Evolutionary conservation across 1,140 invertebrate genomes (phyloP).

Genomic region (Drosophila rhopaloa): DNA sequence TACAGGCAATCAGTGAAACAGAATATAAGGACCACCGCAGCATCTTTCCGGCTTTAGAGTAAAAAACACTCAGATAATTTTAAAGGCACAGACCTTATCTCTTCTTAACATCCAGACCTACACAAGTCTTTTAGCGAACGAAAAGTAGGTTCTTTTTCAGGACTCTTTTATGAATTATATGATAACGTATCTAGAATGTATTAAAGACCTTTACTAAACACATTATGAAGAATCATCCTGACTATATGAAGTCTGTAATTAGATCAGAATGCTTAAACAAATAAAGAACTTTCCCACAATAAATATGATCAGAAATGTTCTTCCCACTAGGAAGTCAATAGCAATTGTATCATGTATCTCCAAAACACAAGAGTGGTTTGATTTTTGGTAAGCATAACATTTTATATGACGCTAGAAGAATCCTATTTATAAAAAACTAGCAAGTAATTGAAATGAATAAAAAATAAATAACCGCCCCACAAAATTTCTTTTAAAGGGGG

Average conservation of each 20-base stretch:
- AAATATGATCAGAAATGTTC: conserved; percentile 13
- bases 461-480: conserved; percentile 26
- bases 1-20: conserved; percentile 64
- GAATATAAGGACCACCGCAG: conserved; percentile 62
- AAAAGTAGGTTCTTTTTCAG: conserved; percentile 18
- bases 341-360: conserved; percentile 12
- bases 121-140: conserved; percentile 2
- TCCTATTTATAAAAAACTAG: conserved; percentile 35
- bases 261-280: conserved; percentile 28
- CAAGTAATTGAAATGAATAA: conserved; percentile 20
- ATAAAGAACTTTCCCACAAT: conserved; percentile 16
- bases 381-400: conserved; percentile 7
- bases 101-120: conserved; percentile 6
- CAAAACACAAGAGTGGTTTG: conserved; percentile 1
- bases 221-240: conserved; percentile 7
- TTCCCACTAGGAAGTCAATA: conserved; percentile 10
- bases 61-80: conserved; percentile 1
- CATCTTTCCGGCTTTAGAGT: conserved; percentile 15
- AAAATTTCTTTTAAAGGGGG: neutral
- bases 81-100: neutral
- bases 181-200: conserved; percentile 23
- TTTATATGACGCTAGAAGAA: conserved; percentile 37
- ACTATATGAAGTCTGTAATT: conserved; percentile 28
- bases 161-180: conserved; percentile 25
- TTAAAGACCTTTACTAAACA: conserved; percentile 14